Base-by-base conservation (phyloP, 2,797 vertebrate species). In the Xiphophorus birchmanni region DNA sequence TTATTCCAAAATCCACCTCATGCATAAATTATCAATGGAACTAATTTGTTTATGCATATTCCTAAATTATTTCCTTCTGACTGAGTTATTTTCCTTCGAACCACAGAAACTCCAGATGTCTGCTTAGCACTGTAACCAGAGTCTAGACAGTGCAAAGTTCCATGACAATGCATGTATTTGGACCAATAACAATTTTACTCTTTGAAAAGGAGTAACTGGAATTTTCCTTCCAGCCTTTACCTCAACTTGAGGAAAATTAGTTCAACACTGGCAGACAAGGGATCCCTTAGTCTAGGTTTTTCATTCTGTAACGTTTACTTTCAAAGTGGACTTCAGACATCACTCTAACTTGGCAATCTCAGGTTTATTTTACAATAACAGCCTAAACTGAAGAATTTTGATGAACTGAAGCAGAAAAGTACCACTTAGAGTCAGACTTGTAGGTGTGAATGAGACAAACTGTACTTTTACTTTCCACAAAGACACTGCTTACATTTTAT, bases 381-480 rank as follows among this genome's bases (percentile, higher is more conserved):
- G 29, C 40, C 44, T 5, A 84, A n/a, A 67, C 56, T 56, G 73
- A 26, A 29, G n/a, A 23, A 44, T 47, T 63, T 52, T 69, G 12
- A 56, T 74, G 15, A 75, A 73, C 74, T 69, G 7, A 80, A 74
- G 23, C 63, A 6, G n/a, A 60, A 73, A 60, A 54, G n/a, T 9
- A 63, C 80, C 35, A 84, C 81, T 80, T 44, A 56, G 72, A 42
- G 26, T 80, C 84, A 84, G 87, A 83, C 84, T 23, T 45, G 83
- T 79, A 74, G 78, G 81, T 91, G 89, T 89, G 86, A 83, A 82
- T 78, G 86, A 90, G 90, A 92, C 91, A 81, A 83, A 80, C 89
- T 92, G 91, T 93, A 78, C 82, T 90, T 89, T 93, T 77, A 73
- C 82, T 80, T 35, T 83, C 90, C 86, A 84, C 90, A 76, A 52